A percentile compares a stretch with the other conserved stretches of the same genome.
Evolutionary conservation across 2,888 invertebrate genomes (phyloP).

Genomic region (Isotomurus palustris): DNA sequence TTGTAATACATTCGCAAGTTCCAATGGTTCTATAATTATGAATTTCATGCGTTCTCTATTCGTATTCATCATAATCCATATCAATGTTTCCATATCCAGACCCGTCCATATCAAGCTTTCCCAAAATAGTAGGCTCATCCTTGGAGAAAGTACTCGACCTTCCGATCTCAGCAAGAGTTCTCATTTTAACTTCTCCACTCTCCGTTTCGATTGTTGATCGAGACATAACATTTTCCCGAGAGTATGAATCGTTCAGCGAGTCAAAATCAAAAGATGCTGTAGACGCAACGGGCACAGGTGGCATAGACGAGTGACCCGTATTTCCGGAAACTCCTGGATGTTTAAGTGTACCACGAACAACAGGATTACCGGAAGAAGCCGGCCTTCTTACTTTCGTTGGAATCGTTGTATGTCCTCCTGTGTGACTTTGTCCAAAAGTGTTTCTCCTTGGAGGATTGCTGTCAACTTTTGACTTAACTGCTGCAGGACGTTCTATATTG

Average conservation of each 20-base stretch:
- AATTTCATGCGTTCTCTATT: too few relatives aligned
- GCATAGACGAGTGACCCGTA: constrained; percentile 1
- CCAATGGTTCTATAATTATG: too few relatives aligned
- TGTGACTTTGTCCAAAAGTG: constrained; percentile 10
- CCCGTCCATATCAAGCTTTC: constrained; percentile 42
- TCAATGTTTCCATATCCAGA: constrained; percentile 31
- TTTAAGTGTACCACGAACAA: background rate
- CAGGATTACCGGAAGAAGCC: constrained; percentile 9
- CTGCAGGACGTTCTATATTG: constrained; percentile 24
- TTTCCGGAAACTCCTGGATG: background rate
- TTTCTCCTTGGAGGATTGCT: constrained; percentile 19
- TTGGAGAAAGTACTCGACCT: constrained; percentile 70
- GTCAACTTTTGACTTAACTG: constrained; percentile 16
- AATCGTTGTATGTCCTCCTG: constrained; percentile 2
- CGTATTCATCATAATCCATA: constrained; percentile 6
- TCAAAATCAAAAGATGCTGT: background rate
- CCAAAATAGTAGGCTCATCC: constrained; percentile 65
- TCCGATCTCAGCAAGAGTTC: constrained; percentile 53
- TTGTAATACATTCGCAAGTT: too few relatives aligned
- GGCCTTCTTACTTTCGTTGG: constrained; percentile 11
- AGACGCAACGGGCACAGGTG: background rate
- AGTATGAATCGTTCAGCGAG: background rate
- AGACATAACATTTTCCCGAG: constrained; percentile 25
- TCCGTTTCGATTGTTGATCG: constrained; percentile 41
- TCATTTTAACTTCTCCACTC: constrained; percentile 48